These are phyloP conservation scores for Antennarius striatus DNA, from an alignment of 2,113 vertebrate genomes.

Conservation along the genomic window DNA sequence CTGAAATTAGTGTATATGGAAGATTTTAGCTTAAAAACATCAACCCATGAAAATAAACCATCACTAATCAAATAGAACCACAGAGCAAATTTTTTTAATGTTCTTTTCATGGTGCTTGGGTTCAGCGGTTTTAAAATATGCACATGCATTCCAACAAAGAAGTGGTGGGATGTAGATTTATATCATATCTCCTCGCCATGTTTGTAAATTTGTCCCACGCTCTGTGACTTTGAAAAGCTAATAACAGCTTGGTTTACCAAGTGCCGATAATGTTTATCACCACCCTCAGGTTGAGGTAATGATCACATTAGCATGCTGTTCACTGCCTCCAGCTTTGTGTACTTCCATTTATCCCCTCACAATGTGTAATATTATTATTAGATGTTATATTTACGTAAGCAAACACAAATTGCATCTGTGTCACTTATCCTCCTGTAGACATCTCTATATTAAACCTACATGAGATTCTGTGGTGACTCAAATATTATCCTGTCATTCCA, in stretches of 20 bases:
- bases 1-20: no score
- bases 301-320: neutral
- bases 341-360: constrained; percentile 11
- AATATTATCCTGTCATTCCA: constrained; percentile 24
- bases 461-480: constrained; percentile 24
- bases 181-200: neutral
- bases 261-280: neutral
- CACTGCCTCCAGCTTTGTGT: constrained; percentile 1
- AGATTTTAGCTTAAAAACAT: no score
- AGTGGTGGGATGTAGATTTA: neutral
- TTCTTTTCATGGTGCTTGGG: no score
- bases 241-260: constrained; percentile 8
- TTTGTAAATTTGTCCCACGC: accelerated
- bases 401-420: constrained; percentile 47
- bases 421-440: constrained; percentile 20
- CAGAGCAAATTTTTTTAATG: no score
- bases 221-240: constrained; percentile 2
- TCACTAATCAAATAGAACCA: no score
- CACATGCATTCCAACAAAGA: no score
- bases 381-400: constrained; percentile 27
- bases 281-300: neutral
- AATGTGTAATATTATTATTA: constrained; percentile 25
- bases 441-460: constrained; percentile 12
- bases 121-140: no score
- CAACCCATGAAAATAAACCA: no score